A percentile compares a stretch with the other conserved stretches of the same genome.
Evolutionary conservation across 2,888 invertebrate genomes (phyloP).

Genomic region (Helleia helle): DNA sequence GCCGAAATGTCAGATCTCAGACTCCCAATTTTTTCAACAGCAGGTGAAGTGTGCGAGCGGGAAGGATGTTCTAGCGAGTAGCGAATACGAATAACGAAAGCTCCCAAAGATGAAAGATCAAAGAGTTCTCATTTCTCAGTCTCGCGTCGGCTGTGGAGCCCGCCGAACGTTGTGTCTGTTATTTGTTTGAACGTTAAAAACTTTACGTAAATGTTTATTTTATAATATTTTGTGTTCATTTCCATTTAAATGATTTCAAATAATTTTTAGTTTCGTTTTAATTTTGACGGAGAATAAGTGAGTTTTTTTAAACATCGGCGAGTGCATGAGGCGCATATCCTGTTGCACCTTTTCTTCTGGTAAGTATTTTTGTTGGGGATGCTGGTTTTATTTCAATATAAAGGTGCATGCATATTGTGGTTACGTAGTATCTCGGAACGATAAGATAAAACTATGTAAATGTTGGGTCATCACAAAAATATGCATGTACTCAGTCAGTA

Average conservation of each 20-base stretch:
- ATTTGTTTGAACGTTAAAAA: constrained; percentile 44
- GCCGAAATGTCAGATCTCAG: constrained; percentile 47
- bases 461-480: too few species aligned
- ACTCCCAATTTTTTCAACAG: constrained; percentile 55
- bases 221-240: constrained; percentile 5
- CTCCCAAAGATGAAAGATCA: constrained; percentile 37
- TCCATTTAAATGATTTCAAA: too few species aligned
- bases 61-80: constrained; percentile 32
- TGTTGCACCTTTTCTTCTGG: constrained; percentile 63
- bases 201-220: constrained; percentile 44
- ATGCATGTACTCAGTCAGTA: too few species aligned
- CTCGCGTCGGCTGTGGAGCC: constrained; percentile 50
- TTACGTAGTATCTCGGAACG: too few species aligned
- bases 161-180: constrained; percentile 40
- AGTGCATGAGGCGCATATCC: constrained; percentile 53
- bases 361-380: constrained; percentile 41
- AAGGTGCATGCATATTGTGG: background rate
- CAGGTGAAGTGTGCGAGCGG: constrained; percentile 60
- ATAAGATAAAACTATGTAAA: background rate
- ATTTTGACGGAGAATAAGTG: too few species aligned
- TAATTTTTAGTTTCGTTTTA: constrained; percentile 11
- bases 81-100: too few species aligned
- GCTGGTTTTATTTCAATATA: constrained; percentile 8
- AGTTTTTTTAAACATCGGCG: constrained; percentile 58
- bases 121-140: constrained; percentile 33